Conservation (phyloP, 2,113 vertebrate genomes). For the Rafetus swinhoei region DNA sequence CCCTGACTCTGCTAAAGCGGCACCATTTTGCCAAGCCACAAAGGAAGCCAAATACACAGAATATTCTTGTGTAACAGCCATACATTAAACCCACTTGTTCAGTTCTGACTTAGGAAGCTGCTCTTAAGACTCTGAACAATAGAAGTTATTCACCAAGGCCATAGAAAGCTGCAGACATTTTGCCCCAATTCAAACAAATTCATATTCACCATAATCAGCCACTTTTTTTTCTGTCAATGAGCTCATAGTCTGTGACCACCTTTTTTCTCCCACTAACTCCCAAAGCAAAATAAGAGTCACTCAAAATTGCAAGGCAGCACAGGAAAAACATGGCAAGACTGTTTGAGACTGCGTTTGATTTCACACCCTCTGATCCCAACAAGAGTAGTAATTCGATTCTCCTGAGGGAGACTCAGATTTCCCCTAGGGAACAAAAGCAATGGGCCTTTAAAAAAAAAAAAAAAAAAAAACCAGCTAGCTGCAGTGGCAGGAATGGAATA, state of each 20-base stretch:
- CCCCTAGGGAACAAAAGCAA: background rate
- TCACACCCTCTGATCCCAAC: background rate
- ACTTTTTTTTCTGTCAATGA: slow-evolving; percentile 10
- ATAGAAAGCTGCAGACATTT: background rate
- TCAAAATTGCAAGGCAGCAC: background rate
- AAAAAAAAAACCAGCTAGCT: background rate
- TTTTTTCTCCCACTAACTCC: background rate
- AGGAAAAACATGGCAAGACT: background rate
- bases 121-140: background rate
- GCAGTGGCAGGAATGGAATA: background rate
- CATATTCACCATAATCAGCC: background rate
- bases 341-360: background rate
- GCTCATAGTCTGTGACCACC: background rate
- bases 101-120: accelerated
- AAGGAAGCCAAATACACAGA: background rate
- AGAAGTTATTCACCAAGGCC: background rate
- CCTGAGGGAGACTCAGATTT: background rate
- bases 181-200: background rate
- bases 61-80: background rate
- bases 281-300: background rate
- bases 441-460: background rate
- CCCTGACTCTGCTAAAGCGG: background rate
- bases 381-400: no score
- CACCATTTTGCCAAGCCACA: background rate
- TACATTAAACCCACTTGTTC: background rate